Evolutionary conservation across 2,113 vertebrate genomes (phyloP), one percentile per base, ranked within the genome.

Genomic region (Dermatemys mawii): DNA sequence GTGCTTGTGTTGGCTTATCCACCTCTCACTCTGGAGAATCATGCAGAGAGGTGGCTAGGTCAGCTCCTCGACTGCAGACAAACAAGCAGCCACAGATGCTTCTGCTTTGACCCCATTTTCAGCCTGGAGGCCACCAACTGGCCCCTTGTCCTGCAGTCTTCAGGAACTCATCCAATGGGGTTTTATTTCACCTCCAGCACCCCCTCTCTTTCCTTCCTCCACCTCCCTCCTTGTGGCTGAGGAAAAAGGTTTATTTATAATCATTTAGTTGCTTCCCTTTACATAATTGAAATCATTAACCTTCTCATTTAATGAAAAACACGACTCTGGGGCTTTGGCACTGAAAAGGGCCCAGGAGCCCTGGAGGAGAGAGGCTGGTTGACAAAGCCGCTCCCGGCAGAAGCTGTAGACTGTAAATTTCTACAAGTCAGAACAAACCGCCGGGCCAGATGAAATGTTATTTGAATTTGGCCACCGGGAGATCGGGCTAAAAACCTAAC

Each of bases 291-390:
- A 98, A 97, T 94, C 90, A 90, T 97, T 96, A 98, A 97, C 95
- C 95, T 98, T 98, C 96, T 97, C 41, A 35, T 94, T 97, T 97
- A 96, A 95, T 96, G 97, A 97, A 97, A 97, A 97, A 78, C 91
- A 93, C 67, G 57, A 73, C 93, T 4, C 0, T 48, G 8, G 73
- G 91, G 90, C 90, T 78, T 83, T 92, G 89, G 93, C 63, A 53
- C 86, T 79, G 84, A 78, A 76, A 38, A 54, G 81, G 41, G 60
- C 0, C 41, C 84, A 78, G 83, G 17, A 19, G 83, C 88, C 93
- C 3, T 38, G 88, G 1, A 83, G 86, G 54, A 57, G 75, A 81
- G 78, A 60, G 75, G 53, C 76, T 80, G 53, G 63, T 54, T 11
- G 44, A 84, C 73, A 88, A 88, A 89, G n/a, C 78, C 60, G 87